Conservation (phyloP, 2,113 vertebrate genomes). For the Trichomycterus rosablanca region DNA sequence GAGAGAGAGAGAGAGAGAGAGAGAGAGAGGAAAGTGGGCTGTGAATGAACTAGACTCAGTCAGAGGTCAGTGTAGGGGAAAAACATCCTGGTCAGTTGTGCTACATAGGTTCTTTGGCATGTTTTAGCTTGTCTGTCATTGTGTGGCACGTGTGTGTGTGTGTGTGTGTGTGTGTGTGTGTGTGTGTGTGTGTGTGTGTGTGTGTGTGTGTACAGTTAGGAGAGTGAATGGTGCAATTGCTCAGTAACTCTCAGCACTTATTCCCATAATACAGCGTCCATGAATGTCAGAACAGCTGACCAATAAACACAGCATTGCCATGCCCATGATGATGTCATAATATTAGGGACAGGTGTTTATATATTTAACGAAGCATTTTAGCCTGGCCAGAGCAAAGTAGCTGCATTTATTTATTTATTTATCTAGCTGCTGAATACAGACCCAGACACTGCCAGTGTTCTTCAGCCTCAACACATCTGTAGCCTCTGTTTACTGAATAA, state of each 20-base stretch:
- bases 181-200: slow-evolving; percentile 4
- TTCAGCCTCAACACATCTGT: too few relatives aligned
- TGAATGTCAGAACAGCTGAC: slow-evolving; percentile 52
- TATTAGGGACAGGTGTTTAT: slow-evolving; percentile 32
- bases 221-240: slow-evolving; percentile 27
- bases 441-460: too few relatives aligned
- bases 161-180: neutral
- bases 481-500: too few relatives aligned
- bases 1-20: neutral
- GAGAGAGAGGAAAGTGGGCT: neutral
- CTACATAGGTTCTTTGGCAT: too few relatives aligned
- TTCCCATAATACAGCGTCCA: slow-evolving; percentile 33
- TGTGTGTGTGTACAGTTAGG: slow-evolving; percentile 12
- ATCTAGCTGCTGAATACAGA: too few relatives aligned
- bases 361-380: slow-evolving; percentile 2
- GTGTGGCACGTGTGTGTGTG: too few relatives aligned
- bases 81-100: too few relatives aligned
- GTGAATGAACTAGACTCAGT: too few relatives aligned
- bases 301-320: slow-evolving; percentile 10
- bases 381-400: neutral
- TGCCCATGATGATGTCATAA: slow-evolving; percentile 41
- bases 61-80: too few relatives aligned
- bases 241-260: slow-evolving; percentile 18
- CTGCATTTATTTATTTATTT: too few relatives aligned
- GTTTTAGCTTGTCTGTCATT: too few relatives aligned